A percentile compares a stretch with the other conserved stretches of the same genome.
phyloP scores from a whole-genome alignment of 2,113 vertebrate species.

The Dromiciops gliroides region DNA sequence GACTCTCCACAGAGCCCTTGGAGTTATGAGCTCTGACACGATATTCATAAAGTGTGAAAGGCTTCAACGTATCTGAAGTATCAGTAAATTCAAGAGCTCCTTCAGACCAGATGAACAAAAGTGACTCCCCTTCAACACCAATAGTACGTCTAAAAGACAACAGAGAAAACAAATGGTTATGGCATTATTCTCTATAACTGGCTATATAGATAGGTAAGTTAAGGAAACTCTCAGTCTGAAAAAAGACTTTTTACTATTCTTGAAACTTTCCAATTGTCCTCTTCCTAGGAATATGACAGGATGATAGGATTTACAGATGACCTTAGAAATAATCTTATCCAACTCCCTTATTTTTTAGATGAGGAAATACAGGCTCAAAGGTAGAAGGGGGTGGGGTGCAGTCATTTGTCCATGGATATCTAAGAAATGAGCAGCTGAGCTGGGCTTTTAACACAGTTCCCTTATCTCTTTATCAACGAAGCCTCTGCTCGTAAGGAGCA shows the following conservation, averaged over 20 bases:
- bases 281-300: background rate
- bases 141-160: slow-evolving; percentile 85
- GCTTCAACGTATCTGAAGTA: slow-evolving; percentile 82
- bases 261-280: background rate
- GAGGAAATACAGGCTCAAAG: background rate
- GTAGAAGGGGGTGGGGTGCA: background rate
- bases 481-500: background rate
- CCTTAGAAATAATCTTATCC: background rate
- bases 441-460: background rate
- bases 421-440: background rate
- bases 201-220: background rate
- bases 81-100: slow-evolving; percentile 90
- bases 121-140: slow-evolving; percentile 85
- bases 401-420: background rate
- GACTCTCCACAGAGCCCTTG: slow-evolving; percentile 87
- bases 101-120: slow-evolving; percentile 89
- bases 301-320: background rate
- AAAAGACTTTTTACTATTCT: background rate
- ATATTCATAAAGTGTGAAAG: slow-evolving; percentile 91
- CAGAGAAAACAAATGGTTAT: background rate
- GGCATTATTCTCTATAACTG: background rate
- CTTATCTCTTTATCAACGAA: background rate
- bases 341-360: background rate
- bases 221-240: background rate
- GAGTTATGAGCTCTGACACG: slow-evolving; percentile 87